Conservation (phyloP, 2,797 vertebrate species). For the Huso huso region DNA sequence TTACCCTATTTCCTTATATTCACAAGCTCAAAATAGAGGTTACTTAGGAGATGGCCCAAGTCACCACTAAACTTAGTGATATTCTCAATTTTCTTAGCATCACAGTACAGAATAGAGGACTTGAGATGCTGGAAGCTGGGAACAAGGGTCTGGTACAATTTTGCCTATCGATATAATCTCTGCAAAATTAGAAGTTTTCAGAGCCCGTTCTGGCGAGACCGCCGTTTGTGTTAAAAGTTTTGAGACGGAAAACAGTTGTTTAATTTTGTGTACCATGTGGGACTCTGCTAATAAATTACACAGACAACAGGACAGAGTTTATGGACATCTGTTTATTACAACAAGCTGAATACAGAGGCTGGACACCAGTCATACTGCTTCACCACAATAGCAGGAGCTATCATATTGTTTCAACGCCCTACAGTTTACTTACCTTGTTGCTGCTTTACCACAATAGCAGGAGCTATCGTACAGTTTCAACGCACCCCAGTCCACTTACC, state of each 20-base stretch:
- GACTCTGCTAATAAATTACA: conserved; percentile 25
- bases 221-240: too few relatives aligned
- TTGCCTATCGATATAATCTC: conserved; percentile 34
- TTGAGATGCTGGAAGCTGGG: conserved; percentile 42
- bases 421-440: too few relatives aligned
- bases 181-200: conserved; percentile 32
- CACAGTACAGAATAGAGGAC: conserved; percentile 32
- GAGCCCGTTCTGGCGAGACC: too few relatives aligned
- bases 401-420: too few relatives aligned
- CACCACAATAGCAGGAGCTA: conserved; percentile 11
- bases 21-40: conserved; percentile 36
- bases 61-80: conserved; percentile 40
- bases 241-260: too few relatives aligned
- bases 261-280: too few relatives aligned
- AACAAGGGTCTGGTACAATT: conserved; percentile 33
- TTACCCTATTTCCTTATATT: conserved; percentile 48
- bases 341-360: too few relatives aligned
- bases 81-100: conserved; percentile 32
- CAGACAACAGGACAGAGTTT: too few relatives aligned
- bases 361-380: conserved; percentile 27
- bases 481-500: too few relatives aligned
- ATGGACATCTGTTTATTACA: too few relatives aligned
- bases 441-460: too few relatives aligned
- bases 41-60: conserved; percentile 33
- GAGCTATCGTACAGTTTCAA: too few relatives aligned